Conservation (phyloP, 1,140 invertebrate genomes). For the Pseudomyrmex cubaensis region DNA sequence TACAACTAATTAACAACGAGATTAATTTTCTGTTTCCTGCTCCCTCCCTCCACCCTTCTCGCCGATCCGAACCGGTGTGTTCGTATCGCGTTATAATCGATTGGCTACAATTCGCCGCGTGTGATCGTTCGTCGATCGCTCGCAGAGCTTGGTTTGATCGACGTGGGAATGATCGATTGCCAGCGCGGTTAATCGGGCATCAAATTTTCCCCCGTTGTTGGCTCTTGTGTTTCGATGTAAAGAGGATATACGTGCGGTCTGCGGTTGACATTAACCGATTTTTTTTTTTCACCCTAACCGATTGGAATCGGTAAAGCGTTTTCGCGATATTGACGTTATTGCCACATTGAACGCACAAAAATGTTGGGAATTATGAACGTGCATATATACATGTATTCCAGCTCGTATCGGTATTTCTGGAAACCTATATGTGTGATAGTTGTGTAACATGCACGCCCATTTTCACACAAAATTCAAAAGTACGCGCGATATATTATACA, state of each 20-base stretch:
- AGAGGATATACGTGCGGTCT: conserved; percentile 43
- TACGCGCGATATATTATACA: not conserved
- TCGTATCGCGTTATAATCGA: conserved; percentile 53
- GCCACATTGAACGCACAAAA: not conserved
- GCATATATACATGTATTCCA: not conserved
- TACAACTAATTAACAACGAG: conserved; percentile 62
- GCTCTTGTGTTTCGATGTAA: conserved; percentile 45
- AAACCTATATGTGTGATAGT: not conserved
- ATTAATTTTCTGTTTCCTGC: conserved; percentile 36
- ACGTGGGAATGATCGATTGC: conserved; percentile 60
- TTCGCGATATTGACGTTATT: conserved; percentile 23
- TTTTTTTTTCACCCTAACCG: conserved; percentile 8
- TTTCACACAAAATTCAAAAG: not conserved
- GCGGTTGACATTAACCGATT: conserved; percentile 58
- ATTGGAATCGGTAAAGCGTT: conserved; percentile 12
- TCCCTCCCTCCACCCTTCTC: not conserved
- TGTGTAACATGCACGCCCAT: not conserved
- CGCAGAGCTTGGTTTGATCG: conserved; percentile 58
- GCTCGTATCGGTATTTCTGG: not conserved
- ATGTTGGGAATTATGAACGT: not conserved
- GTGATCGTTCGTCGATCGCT: conserved; percentile 55
- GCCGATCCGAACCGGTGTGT: conserved; percentile 2
- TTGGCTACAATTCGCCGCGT: conserved; percentile 41
- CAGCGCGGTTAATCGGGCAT: conserved; percentile 55
- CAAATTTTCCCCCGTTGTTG: conserved; percentile 59